phyloP scores from a whole-genome alignment of 2,797 vertebrate species.

The Artibeus jamaicensis region DNA sequence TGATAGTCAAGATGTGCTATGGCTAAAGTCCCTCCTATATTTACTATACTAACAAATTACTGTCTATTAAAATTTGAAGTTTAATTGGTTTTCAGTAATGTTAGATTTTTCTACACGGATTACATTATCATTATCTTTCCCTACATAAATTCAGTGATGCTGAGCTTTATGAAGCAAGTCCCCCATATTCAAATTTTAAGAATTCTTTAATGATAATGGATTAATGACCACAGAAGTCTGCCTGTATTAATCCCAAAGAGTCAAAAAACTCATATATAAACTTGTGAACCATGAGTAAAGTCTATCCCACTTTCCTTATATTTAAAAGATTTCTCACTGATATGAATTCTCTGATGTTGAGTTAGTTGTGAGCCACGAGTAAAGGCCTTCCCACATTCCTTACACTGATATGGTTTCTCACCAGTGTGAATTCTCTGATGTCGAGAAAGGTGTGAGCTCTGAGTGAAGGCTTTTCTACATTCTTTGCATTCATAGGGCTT shows the following conservation, averaged over 20 bases:
- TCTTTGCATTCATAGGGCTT: slow-evolving; percentile 76
- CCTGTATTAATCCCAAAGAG: not conserved
- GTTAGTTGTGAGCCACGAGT: slow-evolving; percentile 74
- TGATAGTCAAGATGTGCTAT: not conserved
- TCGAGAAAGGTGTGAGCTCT: slow-evolving; percentile 76
- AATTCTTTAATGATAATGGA: not conserved
- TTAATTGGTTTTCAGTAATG: slow-evolving; percentile 6
- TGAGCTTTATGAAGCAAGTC: not conserved
- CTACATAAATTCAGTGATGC: slow-evolving; percentile 28
- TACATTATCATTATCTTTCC: slow-evolving; percentile 20
- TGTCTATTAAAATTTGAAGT: not conserved
- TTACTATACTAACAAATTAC: not conserved
- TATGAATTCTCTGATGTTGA: slow-evolving; percentile 73
- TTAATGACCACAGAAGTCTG: not conserved
- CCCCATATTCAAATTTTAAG: slow-evolving; percentile 28
- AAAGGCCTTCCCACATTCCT: slow-evolving; percentile 76
- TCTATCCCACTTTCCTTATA: slow-evolving; percentile 57
- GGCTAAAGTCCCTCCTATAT: slow-evolving; percentile 2
- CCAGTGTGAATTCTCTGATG: slow-evolving; percentile 75
- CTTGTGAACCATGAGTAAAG: slow-evolving; percentile 56
- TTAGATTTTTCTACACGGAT: not conserved
- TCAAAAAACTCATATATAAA: slow-evolving; percentile 58
- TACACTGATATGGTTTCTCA: slow-evolving; percentile 70
- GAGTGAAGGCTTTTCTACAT: slow-evolving; percentile 73
- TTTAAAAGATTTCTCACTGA: slow-evolving; percentile 61